Base-by-base conservation (phyloP, 2,113 vertebrate species). In the Colius striatus region DNA sequence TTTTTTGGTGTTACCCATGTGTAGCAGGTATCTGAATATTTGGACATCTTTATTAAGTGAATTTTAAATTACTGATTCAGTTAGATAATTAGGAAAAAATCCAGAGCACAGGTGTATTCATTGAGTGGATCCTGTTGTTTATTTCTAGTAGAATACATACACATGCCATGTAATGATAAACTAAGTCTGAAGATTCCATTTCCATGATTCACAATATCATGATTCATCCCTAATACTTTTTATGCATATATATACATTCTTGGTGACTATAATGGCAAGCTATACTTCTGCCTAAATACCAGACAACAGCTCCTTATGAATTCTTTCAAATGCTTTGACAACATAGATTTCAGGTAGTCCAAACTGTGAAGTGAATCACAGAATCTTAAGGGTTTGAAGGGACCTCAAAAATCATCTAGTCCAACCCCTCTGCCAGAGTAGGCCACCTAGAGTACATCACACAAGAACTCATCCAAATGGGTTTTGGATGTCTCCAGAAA, bases 21-120 rank as follows among this genome's bases (percentile, higher is more conserved):
- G 90, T 93, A 92, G 62, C 53, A 84, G 38, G 47, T 89, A 95
- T 79, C 53, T 95, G 91, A 95, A 95, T 97, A 95, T 93, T 73
- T 95, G 78, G 87, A 95, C 68, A 55, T 94, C 94, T 95, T 96
- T 86, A 75, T 93, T 80, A 38, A 50, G 29, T 29, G 50, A 74
- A 45, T 72, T 45, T 87, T 94, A 97, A 94, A 93, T 85, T 93
- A 53, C 11, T 25, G 53, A 70, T 95, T 67, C 74, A 19, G 10
- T 67, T 57, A 5, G 26, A 65, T 96, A 96, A 97, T 96, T 96
- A 93, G 70, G 36, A 81, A 92, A 92, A 84, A 16, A 13, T 85
- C 22, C 26, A n/a, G 34, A 57, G 41, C 17, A 29, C 15, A 18
- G 2, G 2, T 16, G 4, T 21, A 53, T 62, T 86, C 55, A 43